Evolutionary conservation across 2,888 invertebrate genomes (phyloP).

Genomic region (Lepas anatifera): DNA sequence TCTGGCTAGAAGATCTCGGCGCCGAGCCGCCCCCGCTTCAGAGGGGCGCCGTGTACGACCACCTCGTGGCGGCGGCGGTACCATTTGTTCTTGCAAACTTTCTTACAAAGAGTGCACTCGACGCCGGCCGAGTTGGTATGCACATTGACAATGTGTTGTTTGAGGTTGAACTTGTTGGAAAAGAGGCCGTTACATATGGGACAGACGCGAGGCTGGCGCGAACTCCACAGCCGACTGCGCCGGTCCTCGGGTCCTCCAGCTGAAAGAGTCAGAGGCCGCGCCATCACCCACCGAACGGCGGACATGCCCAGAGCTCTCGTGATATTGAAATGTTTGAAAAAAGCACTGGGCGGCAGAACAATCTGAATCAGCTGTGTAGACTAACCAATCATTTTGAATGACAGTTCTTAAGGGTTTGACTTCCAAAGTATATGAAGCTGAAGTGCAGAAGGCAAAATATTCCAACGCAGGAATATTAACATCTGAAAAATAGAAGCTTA

Average conservation of each 20-base stretch:
- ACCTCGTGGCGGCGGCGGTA: constrained; percentile 27
- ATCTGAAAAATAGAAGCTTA: too few species aligned
- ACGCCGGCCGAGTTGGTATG: constrained; percentile 27
- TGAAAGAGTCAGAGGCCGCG: background rate
- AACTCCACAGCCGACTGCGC: constrained; percentile 23
- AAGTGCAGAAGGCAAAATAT: too few species aligned
- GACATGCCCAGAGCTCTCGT: too few species aligned
- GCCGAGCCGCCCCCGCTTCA: constrained; percentile 24
- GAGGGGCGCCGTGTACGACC: constrained; percentile 26
- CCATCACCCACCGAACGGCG: too few species aligned
- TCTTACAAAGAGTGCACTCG: constrained; percentile 26
- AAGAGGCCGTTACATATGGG: constrained; percentile 26
- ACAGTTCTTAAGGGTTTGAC: too few species aligned
- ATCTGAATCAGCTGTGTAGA: too few species aligned
- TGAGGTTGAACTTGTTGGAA: constrained; percentile 27
- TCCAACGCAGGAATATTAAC: too few species aligned
- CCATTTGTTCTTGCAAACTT: constrained; percentile 27
- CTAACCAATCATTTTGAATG: too few species aligned
- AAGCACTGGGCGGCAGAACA: too few species aligned
- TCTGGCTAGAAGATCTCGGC: constrained; percentile 15
- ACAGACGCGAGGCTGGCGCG: constrained; percentile 26
- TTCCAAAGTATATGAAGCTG: too few species aligned
- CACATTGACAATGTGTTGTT: constrained; percentile 28
- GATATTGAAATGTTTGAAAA: too few species aligned
- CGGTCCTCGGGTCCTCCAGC: background rate